Evolutionary conservation across 2,797 vertebrate genomes (phyloP).

Genomic region (Liasis olivaceus): DNA sequence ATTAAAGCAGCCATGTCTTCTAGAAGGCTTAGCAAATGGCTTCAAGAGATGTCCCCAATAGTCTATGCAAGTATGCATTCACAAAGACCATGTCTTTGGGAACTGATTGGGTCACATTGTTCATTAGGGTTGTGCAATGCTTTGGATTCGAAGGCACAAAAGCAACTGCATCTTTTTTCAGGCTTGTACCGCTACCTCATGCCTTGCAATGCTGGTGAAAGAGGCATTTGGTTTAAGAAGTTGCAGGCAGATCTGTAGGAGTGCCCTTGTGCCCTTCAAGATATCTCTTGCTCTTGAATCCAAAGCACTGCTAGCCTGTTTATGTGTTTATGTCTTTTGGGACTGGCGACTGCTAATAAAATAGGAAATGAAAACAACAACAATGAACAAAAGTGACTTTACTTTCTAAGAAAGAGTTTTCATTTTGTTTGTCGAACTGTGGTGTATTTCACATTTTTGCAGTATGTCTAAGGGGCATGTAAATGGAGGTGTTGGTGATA

Average conservation of each 20-base stretch:
- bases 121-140: background rate
- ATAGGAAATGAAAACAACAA: background rate
- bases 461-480: background rate
- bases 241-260: background rate
- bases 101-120: background rate
- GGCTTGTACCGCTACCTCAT: background rate
- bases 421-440: background rate
- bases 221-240: background rate
- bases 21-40: background rate
- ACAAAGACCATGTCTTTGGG: background rate
- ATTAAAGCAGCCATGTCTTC: background rate
- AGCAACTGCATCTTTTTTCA: background rate
- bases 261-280: background rate
- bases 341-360: background rate
- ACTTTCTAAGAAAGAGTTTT: background rate
- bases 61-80: background rate
- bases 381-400: background rate
- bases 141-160: background rate
- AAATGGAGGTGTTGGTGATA: background rate
- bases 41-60: background rate
- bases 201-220: background rate
- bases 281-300: background rate
- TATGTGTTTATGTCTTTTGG: background rate
- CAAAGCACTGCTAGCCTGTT: background rate
- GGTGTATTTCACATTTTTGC: background rate